Base-by-base conservation (phyloP, 2,888 invertebrate genomes). In the Eristalinus sepulchralis region DNA sequence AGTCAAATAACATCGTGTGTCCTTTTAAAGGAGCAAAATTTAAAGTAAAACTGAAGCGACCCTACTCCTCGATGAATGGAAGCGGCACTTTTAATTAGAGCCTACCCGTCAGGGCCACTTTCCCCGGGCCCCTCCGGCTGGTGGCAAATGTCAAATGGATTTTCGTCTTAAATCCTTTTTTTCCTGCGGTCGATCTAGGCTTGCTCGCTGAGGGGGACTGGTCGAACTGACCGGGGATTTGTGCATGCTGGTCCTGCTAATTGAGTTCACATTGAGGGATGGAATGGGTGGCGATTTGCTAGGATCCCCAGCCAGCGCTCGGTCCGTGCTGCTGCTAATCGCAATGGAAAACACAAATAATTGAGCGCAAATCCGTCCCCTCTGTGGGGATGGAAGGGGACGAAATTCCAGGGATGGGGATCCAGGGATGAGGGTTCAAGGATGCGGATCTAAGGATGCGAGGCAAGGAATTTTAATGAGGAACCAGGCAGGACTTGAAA, bases 101-200 rank as follows among this genome's bases (percentile, higher is more conserved):
- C 27, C 55, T 34, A 64, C 72, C 34, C 22, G 22, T 3, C 20
- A n/a, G 22, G 8, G 3, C n/a, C 39, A 6, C 31, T 4, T 2
- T 31, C 31, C 34, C 34, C 10, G 17, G 17, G 1, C 47, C 17
- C 17, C 6, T n/a, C 6, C 6, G 47, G 2, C 47, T 47, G 68
- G 62, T 53, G 22, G 53, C 34, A 59, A 36, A 76, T 82, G 55
- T 63, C 59, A 82, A 82, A 76, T 55, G 64, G 68, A 81, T 68
- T 64, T 70, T 47, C 57, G 53, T 39, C 53, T 68, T 13, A 33
- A 75, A 68, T 68, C 67, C 67, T 36, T 59, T 34, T 66, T 59
- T 39, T 60, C 47, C 33, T 55, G 24, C 47, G 68, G 68, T 47
- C 47, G 47, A 39, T n/a, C 39, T 4, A n/a, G 39, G 39, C 39